Percentiles rank a stretch among this genome's conserved stretches.
Conservation (phyloP, 2,113 vertebrate genomes). For the Anarhynchus alexandrinus region DNA sequence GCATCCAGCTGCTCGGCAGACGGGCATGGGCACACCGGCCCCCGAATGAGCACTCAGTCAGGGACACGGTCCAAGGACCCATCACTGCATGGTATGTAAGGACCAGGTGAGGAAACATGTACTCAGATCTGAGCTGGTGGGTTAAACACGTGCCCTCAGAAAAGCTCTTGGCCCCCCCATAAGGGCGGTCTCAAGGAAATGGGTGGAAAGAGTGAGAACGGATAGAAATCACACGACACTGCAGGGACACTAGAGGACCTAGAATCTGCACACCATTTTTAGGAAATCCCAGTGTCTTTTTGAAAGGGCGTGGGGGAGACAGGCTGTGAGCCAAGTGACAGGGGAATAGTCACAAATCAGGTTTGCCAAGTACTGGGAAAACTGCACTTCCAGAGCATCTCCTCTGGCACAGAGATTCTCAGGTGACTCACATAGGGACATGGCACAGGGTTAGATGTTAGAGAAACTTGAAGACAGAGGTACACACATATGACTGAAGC, state of each 20-base stretch:
- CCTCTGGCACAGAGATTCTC: not conserved
- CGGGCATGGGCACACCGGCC: rapidly evolving
- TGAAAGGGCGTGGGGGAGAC: not conserved
- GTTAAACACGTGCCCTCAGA: not conserved
- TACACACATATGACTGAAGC: not conserved
- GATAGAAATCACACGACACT: not conserved
- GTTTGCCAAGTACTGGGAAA: not conserved
- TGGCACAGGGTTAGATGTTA: not conserved
- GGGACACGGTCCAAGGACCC: rapidly evolving
- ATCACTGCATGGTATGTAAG: rapidly evolving
- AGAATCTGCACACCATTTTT: not conserved
- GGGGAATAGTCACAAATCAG: not conserved
- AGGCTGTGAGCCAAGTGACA: not conserved
- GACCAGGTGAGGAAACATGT: not conserved
- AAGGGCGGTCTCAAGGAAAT: not conserved
- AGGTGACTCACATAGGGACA: rapidly evolving
- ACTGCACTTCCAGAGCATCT: not conserved
- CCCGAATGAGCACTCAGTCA: rapidly evolving
- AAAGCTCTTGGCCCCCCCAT: not conserved
- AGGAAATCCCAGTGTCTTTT: not conserved
- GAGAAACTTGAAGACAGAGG: not conserved
- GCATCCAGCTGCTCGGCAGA: not conserved
- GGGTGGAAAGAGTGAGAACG: not conserved
- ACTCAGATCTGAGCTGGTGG: not conserved
- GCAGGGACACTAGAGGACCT: not conserved